A percentile compares a stretch with the other conserved stretches of the same genome.
These are phyloP conservation scores for Vandiemenella viatica DNA, from an alignment of 2,888 invertebrate genomes.

Conservation along the genomic window DNA sequence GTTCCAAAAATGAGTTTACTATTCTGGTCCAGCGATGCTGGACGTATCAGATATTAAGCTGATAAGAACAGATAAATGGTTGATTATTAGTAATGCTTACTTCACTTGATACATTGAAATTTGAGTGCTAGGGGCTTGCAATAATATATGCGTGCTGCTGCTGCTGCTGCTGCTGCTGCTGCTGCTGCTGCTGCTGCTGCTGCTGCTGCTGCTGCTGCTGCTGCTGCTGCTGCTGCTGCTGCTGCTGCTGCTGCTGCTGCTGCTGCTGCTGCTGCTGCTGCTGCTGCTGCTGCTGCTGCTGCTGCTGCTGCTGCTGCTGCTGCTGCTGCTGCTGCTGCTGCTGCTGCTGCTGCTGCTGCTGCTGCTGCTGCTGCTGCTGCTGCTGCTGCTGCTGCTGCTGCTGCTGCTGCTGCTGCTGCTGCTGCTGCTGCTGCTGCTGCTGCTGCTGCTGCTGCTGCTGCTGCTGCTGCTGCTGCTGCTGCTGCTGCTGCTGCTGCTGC, in stretches of 20 bases:
- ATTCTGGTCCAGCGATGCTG: no score
- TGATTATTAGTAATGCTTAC: no score
- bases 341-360: constrained; percentile 5
- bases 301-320: constrained; percentile 5
- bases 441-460: constrained; percentile 1
- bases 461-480: constrained; percentile 5
- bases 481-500: constrained; percentile 5
- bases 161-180: constrained; percentile 5
- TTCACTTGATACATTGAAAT: no score
- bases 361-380: constrained; percentile 5
- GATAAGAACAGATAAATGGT: no score
- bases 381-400: constrained; percentile 5
- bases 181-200: constrained; percentile 5
- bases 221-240: constrained; percentile 5
- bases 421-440: neutral
- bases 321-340: constrained; percentile 5
- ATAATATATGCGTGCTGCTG: constrained; percentile 1
- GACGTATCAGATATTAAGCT: no score
- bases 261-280: constrained; percentile 5
- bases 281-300: constrained; percentile 5
- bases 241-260: constrained; percentile 5
- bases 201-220: constrained; percentile 5
- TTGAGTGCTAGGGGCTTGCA: no score
- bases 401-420: constrained; percentile 5
- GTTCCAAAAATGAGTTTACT: no score